A percentile compares a stretch with the other conserved stretches of the same genome.
Conservation (phyloP, 2,113 vertebrate genomes). For the Indri indri region DNA sequence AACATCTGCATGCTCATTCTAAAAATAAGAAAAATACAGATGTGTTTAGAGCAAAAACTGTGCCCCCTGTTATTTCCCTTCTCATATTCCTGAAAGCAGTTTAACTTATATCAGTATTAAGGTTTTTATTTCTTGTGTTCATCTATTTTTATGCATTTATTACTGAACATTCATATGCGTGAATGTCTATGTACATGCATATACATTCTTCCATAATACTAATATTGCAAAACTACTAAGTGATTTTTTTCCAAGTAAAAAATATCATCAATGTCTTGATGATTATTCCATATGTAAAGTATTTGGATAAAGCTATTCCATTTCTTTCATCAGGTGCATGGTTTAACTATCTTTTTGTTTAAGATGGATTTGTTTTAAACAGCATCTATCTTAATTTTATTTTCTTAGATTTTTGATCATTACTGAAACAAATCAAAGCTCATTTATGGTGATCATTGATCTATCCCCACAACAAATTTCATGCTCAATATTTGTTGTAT, state of each 20-base stretch:
- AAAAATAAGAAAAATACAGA: background rate
- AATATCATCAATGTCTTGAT: background rate
- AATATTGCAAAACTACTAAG: background rate
- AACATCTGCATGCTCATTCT: background rate
- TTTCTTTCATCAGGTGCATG: background rate
- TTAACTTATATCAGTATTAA: background rate
- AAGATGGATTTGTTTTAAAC: background rate
- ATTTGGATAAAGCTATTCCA: background rate
- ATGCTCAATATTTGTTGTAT: background rate
- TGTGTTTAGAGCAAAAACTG: background rate
- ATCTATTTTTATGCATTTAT: background rate
- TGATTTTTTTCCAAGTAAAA: background rate
- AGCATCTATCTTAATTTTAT: background rate
- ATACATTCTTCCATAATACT: background rate
- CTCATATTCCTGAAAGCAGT: background rate
- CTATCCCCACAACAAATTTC: background rate
- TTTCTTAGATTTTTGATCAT: background rate
- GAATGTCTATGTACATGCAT: background rate
- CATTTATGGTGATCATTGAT: background rate
- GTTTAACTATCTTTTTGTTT: background rate
- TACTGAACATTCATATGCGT: background rate
- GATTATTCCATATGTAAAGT: background rate
- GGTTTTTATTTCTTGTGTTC: background rate
- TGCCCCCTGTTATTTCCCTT: background rate
- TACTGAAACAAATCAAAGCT: background rate